Evolutionary conservation across 2,888 invertebrate species (phyloP).

Genomic region (Zonitis immaculata): DNA sequence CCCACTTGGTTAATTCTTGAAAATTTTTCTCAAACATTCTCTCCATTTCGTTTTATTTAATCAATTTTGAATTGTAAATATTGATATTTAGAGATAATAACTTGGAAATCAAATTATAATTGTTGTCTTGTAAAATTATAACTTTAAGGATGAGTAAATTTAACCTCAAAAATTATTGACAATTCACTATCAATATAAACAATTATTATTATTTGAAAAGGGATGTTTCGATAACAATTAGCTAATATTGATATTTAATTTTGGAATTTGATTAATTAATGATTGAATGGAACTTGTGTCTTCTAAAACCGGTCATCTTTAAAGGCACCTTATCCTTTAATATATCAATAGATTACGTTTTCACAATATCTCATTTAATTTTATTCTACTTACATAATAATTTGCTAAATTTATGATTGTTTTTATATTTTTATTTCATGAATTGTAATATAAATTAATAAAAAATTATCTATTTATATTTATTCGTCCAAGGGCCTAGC

Average conservation of each 20-base stretch:
- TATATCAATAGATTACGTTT: neutral
- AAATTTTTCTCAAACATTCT: slow-evolving; percentile 24
- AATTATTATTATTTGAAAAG: no score
- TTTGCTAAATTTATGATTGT: slow-evolving; percentile 7
- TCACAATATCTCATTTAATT: slow-evolving; percentile 1
- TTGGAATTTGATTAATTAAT: neutral
- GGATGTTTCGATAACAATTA: neutral
- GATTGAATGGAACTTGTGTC: neutral
- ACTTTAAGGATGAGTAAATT: neutral
- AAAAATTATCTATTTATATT: no score
- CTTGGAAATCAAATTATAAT: no score
- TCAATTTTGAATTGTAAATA: neutral
- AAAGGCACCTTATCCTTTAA: slow-evolving; percentile 13
- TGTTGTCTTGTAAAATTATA: no score
- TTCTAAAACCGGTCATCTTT: slow-evolving; percentile 20
- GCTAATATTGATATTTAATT: neutral
- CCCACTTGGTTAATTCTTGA: slow-evolving; percentile 27
- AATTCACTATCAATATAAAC: neutral
- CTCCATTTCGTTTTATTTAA: slow-evolving; percentile 18
- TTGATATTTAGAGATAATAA: no score
- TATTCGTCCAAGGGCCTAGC: slow-evolving; percentile 8
- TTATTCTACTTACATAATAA: slow-evolving; percentile 10
- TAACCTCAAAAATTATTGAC: neutral
- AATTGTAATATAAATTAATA: slow-evolving; percentile 10
- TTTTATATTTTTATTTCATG: slow-evolving; percentile 15